Conservation (phyloP, 2,113 vertebrate species). For the Hymenochirus boettgeri region DNA sequence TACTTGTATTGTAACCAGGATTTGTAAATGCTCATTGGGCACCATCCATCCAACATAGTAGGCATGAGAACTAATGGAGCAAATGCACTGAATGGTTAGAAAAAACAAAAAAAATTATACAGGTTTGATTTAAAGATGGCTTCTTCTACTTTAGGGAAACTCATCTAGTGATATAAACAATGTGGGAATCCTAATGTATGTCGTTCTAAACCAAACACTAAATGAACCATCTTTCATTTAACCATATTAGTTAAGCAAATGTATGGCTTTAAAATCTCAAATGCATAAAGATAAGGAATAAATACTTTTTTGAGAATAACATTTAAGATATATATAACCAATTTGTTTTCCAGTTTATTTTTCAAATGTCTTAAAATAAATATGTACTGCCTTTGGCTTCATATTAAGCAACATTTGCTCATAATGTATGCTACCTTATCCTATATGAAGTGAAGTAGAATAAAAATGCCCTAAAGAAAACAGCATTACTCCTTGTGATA, state of each 20-base stretch:
- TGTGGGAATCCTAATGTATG: not conserved
- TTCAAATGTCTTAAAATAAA: slow-evolving; percentile 43
- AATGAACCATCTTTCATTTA: not conserved
- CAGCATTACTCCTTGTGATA: slow-evolving; percentile 51
- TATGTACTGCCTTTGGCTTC: slow-evolving; percentile 46
- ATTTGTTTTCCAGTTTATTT: slow-evolving; percentile 21
- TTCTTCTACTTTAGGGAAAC: too few species aligned
- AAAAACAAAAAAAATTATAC: too few species aligned
- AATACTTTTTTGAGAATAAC: not conserved
- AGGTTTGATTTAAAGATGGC: too few species aligned
- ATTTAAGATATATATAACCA: not conserved
- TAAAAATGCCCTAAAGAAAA: slow-evolving; percentile 57
- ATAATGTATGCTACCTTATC: slow-evolving; percentile 58
- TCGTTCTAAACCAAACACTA: not conserved
- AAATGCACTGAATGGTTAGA: too few species aligned
- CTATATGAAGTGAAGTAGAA: slow-evolving; percentile 58
- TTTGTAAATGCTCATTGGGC: too few species aligned
- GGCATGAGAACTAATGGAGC: too few species aligned
- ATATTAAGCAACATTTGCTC: slow-evolving; percentile 51
- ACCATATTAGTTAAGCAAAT: not conserved
- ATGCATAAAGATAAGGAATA: not conserved
- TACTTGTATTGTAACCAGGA: too few species aligned
- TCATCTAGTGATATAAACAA: not conserved
- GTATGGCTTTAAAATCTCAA: not conserved
- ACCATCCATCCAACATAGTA: too few species aligned